phyloP scores from a whole-genome alignment of 2,888 invertebrate species.

The Nemotelus nigrinus region DNA sequence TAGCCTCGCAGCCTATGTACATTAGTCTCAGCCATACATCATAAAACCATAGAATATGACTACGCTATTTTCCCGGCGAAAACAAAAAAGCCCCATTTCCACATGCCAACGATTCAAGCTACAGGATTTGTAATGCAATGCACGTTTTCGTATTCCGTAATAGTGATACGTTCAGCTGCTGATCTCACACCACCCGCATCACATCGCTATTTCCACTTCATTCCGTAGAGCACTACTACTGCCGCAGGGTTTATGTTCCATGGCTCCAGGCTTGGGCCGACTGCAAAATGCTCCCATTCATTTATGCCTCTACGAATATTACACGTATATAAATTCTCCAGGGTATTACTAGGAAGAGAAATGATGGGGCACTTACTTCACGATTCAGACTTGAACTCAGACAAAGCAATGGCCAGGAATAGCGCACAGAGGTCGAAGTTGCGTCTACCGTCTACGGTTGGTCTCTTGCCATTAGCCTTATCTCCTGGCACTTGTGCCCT shows the following conservation, averaged over 20 bases:
- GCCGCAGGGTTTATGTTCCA: neutral
- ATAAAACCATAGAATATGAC: neutral
- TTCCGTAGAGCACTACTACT: neutral
- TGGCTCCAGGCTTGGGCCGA: neutral
- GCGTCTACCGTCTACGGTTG: neutral
- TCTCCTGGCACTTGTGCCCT: neutral
- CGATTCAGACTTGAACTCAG: neutral
- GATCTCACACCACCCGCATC: neutral
- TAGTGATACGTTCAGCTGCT: slow-evolving; percentile 24
- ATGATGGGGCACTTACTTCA: slow-evolving; percentile 33
- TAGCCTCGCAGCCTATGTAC: no score
- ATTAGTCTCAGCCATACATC: no score
- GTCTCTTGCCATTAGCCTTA: slow-evolving; percentile 4
- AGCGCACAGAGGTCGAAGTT: slow-evolving; percentile 5
- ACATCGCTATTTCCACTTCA: slow-evolving; percentile 15
- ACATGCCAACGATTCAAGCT: slow-evolving; percentile 8
- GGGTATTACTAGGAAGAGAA: slow-evolving; percentile 47
- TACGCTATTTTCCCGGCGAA: neutral
- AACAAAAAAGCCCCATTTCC: slow-evolving; percentile 18
- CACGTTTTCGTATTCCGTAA: slow-evolving; percentile 47
- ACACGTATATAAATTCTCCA: slow-evolving; percentile 49
- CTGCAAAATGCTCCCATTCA: slow-evolving; percentile 27
- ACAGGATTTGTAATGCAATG: slow-evolving; percentile 46
- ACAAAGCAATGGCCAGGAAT: slow-evolving; percentile 37
- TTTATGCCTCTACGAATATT: slow-evolving; percentile 37